These are phyloP conservation scores for Tauraco erythrolophus DNA, from an alignment of 2,113 vertebrate species.

Conservation along the genomic window DNA sequence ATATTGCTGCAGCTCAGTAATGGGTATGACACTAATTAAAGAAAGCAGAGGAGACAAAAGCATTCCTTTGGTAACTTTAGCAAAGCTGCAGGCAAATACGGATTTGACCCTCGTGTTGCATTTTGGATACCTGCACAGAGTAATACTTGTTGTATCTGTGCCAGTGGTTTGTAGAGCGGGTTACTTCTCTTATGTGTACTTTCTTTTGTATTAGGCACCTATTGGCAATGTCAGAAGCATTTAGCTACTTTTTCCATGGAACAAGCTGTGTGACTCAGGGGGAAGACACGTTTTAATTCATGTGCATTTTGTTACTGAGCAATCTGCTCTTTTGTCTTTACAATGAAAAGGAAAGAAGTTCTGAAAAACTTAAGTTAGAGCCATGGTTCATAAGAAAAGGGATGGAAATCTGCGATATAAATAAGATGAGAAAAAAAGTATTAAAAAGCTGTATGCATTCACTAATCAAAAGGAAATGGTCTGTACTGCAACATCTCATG, in stretches of 20 bases:
- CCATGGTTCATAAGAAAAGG: background rate
- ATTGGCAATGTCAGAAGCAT: background rate
- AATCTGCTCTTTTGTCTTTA: background rate
- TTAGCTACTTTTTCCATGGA: background rate
- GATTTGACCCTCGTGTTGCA: background rate
- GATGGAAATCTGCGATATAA: background rate
- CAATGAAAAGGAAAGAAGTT: background rate
- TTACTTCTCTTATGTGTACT: background rate
- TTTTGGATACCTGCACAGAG: background rate
- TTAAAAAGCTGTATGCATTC: background rate
- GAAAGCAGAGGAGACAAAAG: conserved; percentile 7
- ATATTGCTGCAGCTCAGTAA: background rate
- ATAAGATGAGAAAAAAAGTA: background rate
- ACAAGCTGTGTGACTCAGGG: background rate
- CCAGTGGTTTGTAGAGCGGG: background rate
- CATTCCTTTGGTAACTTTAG: background rate
- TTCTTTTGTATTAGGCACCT: background rate
- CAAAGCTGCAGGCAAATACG: background rate
- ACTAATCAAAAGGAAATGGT: background rate
- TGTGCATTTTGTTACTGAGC: background rate
- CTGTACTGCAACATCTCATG: background rate
- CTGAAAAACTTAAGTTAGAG: background rate
- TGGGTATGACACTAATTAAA: conserved; percentile 10
- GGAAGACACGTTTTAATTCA: background rate
- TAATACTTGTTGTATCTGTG: background rate